Conservation (phyloP, 1,140 invertebrate species). For the Zaprionus africanus region DNA sequence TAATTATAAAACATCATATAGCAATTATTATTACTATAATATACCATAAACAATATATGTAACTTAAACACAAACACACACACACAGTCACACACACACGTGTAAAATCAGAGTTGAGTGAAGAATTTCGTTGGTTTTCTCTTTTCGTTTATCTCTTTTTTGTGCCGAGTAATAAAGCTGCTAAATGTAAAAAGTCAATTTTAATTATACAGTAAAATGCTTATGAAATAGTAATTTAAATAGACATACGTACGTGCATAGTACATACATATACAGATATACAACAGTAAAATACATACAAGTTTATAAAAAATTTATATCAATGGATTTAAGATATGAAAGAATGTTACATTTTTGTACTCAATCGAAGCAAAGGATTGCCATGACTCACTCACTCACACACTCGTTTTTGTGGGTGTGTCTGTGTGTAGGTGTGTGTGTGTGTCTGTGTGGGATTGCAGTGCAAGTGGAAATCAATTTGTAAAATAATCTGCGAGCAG, state of each 20-base stretch:
- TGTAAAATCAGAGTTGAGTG: constrained; percentile 50
- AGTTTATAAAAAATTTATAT: not conserved
- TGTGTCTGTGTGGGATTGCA: not conserved
- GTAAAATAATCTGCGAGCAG: not conserved
- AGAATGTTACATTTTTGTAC: not conserved
- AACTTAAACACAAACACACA: constrained; percentile 40
- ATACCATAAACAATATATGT: constrained; percentile 2
- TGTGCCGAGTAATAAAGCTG: constrained; percentile 22
- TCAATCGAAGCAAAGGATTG: not conserved
- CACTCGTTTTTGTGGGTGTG: not conserved
- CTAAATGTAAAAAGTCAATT: constrained; percentile 75
- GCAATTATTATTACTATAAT: constrained; percentile 27
- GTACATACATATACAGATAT: constrained; percentile 11
- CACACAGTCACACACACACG: constrained; percentile 35
- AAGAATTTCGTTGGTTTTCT: constrained; percentile 23
- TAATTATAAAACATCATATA: constrained; percentile 13
- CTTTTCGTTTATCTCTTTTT: constrained; percentile 19
- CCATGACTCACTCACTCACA: too few species aligned
- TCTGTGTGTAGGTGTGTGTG: not conserved
- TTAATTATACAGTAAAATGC: constrained; percentile 51
- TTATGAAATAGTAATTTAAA: constrained; percentile 29
- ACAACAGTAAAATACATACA: constrained; percentile 9
- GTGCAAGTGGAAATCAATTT: not conserved
- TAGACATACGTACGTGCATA: constrained; percentile 28
- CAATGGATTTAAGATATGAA: not conserved